Conservation (phyloP, 2,888 invertebrate genomes). For the Tortrix viridana region DNA sequence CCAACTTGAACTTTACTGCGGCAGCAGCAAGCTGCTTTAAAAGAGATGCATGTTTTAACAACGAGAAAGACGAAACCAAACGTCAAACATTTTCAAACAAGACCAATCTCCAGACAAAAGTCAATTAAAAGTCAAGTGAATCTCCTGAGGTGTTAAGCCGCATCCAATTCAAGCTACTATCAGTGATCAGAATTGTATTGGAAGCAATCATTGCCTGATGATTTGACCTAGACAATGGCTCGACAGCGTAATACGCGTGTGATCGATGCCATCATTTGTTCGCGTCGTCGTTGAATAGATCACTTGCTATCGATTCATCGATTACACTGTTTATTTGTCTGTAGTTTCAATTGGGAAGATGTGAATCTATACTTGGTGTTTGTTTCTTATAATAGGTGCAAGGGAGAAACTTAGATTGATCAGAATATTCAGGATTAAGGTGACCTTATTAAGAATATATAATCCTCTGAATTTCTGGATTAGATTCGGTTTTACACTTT, state of each 20-base stretch:
- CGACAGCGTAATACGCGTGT: conserved; percentile 13
- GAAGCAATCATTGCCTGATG: conserved; percentile 8
- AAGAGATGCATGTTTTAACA: too few species aligned
- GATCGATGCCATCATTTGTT: conserved; percentile 17
- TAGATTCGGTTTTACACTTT: too few species aligned
- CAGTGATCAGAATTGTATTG: conserved; percentile 6
- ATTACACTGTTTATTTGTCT: conserved; percentile 1
- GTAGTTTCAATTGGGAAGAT: conserved; percentile 4
- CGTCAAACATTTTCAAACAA: too few species aligned
- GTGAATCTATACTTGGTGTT: not conserved
- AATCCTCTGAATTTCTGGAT: too few species aligned
- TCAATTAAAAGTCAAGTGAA: not conserved
- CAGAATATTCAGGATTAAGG: too few species aligned
- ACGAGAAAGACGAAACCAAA: too few species aligned
- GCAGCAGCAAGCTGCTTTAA: too few species aligned
- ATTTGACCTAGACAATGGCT: conserved; percentile 11
- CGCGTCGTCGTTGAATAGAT: conserved; percentile 7
- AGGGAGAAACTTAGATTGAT: too few species aligned
- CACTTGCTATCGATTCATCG: conserved; percentile 1
- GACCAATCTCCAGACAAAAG: not conserved
- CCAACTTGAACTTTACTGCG: too few species aligned
- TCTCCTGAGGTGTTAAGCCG: not conserved
- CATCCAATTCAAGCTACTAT: conserved; percentile 8
- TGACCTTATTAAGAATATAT: too few species aligned
- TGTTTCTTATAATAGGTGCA: too few species aligned